These are phyloP conservation scores for Poecilia gillii DNA, from an alignment of 2,797 vertebrate genomes.

Conservation along the genomic window DNA sequence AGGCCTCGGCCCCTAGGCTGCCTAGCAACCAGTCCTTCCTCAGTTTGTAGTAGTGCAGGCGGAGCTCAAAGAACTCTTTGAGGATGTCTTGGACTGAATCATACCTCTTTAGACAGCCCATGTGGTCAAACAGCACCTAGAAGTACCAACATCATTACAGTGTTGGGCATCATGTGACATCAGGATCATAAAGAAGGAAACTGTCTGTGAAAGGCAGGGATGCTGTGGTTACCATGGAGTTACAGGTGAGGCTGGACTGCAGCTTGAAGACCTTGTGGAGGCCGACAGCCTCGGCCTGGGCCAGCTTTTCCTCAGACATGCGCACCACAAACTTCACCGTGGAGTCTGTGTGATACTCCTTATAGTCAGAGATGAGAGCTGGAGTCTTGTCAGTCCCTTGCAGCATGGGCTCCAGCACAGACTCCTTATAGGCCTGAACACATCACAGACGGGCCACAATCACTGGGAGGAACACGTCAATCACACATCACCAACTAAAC, in stretches of 20 bases:
- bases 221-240: slow-evolving; percentile 90
- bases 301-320: slow-evolving; percentile 97
- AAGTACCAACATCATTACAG: not conserved
- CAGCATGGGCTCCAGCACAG: slow-evolving; percentile 97
- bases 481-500: no score
- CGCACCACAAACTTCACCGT: slow-evolving; percentile 98
- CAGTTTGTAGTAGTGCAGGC: slow-evolving; percentile 94
- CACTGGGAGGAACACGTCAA: not conserved
- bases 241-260: slow-evolving; percentile 97
- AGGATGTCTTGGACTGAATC: slow-evolving; percentile 97
- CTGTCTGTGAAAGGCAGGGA: not conserved
- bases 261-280: slow-evolving; percentile 99
- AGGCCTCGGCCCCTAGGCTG: slow-evolving; percentile 91
- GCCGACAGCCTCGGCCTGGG: slow-evolving; percentile 94
- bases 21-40: slow-evolving; percentile 96
- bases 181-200: not conserved
- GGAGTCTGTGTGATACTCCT: slow-evolving; percentile 97
- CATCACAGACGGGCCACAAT: not conserved
- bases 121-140: slow-evolving; percentile 99
- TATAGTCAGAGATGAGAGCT: slow-evolving; percentile 95
- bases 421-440: slow-evolving; percentile 93
- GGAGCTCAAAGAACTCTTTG: slow-evolving; percentile 96
- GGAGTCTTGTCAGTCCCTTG: slow-evolving; percentile 97
- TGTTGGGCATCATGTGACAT: not conserved
- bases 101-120: slow-evolving; percentile 98